A percentile compares a stretch with the other conserved stretches of the same genome.
Conservation (phyloP, 1,140 invertebrate genomes). For the Trissolcus basalis region DNA sequence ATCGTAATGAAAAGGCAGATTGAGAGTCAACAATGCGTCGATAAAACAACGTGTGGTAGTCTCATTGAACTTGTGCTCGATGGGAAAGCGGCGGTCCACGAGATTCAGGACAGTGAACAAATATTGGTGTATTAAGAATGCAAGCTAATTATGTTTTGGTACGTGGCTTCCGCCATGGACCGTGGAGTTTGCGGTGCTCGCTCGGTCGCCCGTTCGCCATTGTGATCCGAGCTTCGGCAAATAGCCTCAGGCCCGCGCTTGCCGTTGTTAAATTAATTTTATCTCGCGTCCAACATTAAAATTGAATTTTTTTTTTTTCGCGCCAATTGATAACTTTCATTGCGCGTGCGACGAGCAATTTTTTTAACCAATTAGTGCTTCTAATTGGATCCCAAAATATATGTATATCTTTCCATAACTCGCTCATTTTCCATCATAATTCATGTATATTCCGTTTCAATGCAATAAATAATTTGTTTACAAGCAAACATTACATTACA, state of each 20-base stretch:
- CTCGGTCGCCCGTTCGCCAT: constrained; percentile 70
- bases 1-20: constrained; percentile 45
- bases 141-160: constrained; percentile 77
- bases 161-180: constrained; percentile 54
- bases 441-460: background rate
- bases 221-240: constrained; percentile 74
- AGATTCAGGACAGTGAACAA: constrained; percentile 72
- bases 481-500: background rate
- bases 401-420: background rate
- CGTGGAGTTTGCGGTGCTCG: constrained; percentile 66
- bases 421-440: background rate
- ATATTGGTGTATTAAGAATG: constrained; percentile 77
- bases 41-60: constrained; percentile 57
- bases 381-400: background rate
- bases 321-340: constrained; percentile 20
- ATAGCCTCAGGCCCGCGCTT: constrained; percentile 68
- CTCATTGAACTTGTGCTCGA: constrained; percentile 51
- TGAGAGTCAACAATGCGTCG: constrained; percentile 50
- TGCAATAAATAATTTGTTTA: background rate
- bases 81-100: constrained; percentile 51
- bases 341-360: background rate
- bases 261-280: constrained; percentile 77
- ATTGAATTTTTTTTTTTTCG: constrained; percentile 63
- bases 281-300: constrained; percentile 73
- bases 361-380: constrained; percentile 26